Evolutionary conservation across 2,888 invertebrate genomes (phyloP).

Genomic region (Eumacrocentrus americanus): DNA sequence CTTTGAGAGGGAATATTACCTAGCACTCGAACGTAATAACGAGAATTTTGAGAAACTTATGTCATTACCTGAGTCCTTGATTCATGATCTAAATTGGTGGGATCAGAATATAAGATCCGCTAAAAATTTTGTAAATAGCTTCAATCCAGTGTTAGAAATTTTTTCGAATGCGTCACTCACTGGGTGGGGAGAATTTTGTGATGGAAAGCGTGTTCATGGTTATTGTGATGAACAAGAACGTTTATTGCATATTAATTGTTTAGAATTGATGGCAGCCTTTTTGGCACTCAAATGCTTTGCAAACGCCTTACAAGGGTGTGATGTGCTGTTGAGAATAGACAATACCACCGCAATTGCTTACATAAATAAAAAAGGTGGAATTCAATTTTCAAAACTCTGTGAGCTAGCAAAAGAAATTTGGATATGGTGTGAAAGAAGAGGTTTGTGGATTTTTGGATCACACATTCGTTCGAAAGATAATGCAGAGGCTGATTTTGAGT

Average conservation of each 20-base stretch:
- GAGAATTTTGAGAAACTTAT: not conserved
- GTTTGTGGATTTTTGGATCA: constrained; percentile 2
- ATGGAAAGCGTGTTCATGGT: not conserved
- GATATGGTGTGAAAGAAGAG: not conserved
- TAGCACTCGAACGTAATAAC: not conserved
- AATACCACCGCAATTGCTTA: constrained; percentile 3
- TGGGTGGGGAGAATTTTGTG: constrained; percentile 1
- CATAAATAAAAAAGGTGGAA: not conserved
- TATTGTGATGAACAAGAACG: not conserved
- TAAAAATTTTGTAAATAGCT: not conserved
- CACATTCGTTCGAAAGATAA: constrained; percentile 5
- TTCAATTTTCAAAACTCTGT: not conserved
- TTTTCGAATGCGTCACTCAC: not conserved
- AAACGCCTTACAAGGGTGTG: not conserved
- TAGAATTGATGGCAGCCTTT: not conserved
- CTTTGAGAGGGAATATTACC: not conserved
- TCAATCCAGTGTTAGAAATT: not conserved
- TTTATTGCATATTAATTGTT: not conserved
- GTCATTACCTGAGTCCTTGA: not conserved
- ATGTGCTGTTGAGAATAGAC: not conserved
- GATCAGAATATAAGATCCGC: not conserved
- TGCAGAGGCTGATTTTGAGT: constrained; percentile 1
- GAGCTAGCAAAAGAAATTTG: not conserved
- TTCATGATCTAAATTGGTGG: not conserved
- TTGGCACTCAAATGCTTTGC: constrained; percentile 1